Conservation (phyloP, 2,888 invertebrate genomes). For the Diploptera punctata region DNA sequence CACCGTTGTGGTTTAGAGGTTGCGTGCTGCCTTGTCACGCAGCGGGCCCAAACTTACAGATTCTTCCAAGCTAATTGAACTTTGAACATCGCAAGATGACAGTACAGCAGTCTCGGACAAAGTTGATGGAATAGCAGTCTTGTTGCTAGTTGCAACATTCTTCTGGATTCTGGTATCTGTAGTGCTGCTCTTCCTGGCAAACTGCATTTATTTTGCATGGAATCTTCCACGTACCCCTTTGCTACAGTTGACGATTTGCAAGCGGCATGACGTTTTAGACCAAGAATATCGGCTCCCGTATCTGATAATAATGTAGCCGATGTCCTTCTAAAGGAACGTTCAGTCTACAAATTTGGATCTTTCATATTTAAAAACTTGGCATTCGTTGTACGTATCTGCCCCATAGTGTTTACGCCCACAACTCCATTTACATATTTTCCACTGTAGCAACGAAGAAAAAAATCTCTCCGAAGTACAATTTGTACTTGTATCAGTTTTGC, state of each 20-base stretch:
- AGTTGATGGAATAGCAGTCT: too few species aligned
- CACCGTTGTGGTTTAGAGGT: too few species aligned
- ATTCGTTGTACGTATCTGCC: not conserved
- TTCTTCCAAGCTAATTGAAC: too few species aligned
- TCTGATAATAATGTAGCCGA: not conserved
- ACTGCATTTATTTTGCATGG: not conserved
- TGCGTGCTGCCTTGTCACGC: too few species aligned
- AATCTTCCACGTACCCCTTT: not conserved
- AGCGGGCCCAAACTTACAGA: too few species aligned
- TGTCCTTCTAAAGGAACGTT: not conserved
- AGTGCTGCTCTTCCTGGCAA: not conserved
- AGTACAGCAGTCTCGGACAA: not conserved
- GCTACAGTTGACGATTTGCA: not conserved
- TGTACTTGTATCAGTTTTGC: not conserved
- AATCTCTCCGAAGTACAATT: not conserved
- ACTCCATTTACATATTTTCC: not conserved
- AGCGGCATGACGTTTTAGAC: not conserved
- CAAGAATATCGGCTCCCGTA: too few species aligned
- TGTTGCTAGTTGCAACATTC: not conserved
- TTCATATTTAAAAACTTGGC: too few species aligned
- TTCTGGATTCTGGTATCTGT: not conserved
- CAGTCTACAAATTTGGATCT: too few species aligned
- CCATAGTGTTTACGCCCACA: not conserved
- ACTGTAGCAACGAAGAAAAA: not conserved
- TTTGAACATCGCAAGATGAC: not conserved